Conservation (phyloP, 2,113 vertebrate genomes). For the Catharus minimus region DNA sequence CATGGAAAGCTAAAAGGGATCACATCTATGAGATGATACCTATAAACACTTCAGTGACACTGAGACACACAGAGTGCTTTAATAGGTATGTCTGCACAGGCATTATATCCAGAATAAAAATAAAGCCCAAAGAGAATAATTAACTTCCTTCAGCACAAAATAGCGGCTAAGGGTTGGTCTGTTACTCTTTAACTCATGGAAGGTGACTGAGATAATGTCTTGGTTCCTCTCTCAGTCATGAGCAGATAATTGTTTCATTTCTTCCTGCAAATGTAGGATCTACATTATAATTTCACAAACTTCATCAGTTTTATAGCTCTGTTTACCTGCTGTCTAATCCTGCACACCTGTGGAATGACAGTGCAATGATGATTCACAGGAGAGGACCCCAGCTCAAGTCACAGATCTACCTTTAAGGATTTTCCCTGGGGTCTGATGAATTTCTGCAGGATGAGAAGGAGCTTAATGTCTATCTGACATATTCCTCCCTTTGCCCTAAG, state of each 20-base stretch:
- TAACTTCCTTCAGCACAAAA: not conserved
- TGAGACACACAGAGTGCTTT: not conserved
- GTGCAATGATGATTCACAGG: not conserved
- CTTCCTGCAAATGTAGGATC: not conserved
- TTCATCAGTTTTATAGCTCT: not conserved
- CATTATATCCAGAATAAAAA: not conserved
- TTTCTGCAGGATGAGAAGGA: not conserved
- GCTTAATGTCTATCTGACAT: not conserved
- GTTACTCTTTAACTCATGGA: not conserved
- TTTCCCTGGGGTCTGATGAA: not conserved
- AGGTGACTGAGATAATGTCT: not conserved
- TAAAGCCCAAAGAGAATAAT: not conserved
- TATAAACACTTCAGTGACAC: not conserved
- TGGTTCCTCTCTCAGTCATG: not conserved
- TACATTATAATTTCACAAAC: not conserved
- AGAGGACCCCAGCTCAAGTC: not conserved
- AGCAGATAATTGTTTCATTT: not conserved
- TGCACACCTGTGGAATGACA: not conserved
- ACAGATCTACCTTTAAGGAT: not conserved
- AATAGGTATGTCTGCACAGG: not conserved
- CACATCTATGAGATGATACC: not conserved
- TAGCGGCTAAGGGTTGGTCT: not conserved
- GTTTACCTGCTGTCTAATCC: not conserved
- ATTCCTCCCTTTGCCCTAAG: not conserved
- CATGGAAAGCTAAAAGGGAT: not conserved